Conservation (phyloP, 1,140 invertebrate genomes). For the Xylocopa sonorina region DNA sequence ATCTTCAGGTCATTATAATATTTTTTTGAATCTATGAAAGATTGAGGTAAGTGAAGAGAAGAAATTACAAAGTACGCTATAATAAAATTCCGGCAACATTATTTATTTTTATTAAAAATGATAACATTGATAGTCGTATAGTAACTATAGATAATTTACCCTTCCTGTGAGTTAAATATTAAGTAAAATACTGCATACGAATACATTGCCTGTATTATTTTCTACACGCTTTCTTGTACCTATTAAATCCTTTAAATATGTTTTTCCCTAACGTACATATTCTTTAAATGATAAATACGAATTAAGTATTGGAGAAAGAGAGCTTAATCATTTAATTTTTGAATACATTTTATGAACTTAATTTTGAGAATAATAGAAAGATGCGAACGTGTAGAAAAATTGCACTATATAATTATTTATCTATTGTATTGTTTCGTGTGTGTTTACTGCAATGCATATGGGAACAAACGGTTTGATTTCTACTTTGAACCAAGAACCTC, state of each 20-base stretch:
- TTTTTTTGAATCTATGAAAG: background rate
- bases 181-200: conserved; percentile 73
- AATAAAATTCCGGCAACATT: conserved; percentile 43
- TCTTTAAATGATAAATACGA: no score
- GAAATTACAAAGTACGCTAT: background rate
- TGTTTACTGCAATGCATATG: conserved; percentile 2
- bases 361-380: background rate
- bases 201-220: conserved; percentile 66
- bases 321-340: background rate
- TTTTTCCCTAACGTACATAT: background rate
- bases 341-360: no score
- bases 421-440: conserved; percentile 23
- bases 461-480: background rate
- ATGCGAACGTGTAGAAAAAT: conserved; percentile 33
- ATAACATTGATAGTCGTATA: conserved; percentile 62
- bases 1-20: conserved; percentile 7
- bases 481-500: conserved; percentile 1
- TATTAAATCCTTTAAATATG: background rate
- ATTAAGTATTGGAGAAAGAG: background rate
- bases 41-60: conserved; percentile 3
- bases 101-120: conserved; percentile 68
- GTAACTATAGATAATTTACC: conserved; percentile 63
- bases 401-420: conserved; percentile 20
- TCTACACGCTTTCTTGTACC: conserved; percentile 31
- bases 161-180: conserved; percentile 65